Percentiles rank a stretch among this genome's conserved stretches.
These are phyloP conservation scores for Neosilurus mollespiculum DNA, from an alignment of 2,797 vertebrate genomes.

Conservation along the genomic window DNA sequence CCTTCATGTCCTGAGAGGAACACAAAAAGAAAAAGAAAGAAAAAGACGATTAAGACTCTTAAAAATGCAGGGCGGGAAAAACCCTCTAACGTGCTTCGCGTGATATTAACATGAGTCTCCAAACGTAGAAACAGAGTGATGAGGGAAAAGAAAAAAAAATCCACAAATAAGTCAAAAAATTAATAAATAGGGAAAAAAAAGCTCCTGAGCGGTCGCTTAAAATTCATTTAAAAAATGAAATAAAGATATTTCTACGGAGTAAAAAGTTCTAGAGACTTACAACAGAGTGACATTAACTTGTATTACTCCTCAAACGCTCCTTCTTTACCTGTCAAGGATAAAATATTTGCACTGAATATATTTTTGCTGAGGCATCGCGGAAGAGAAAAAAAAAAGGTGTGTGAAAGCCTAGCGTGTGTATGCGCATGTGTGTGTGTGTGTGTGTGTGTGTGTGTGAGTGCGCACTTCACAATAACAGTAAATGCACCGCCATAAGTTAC, in stretches of 20 bases:
- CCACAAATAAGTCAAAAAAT: neutral
- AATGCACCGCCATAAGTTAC: neutral
- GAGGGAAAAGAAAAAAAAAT: neutral
- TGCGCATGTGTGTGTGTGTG: neutral
- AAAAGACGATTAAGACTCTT: neutral
- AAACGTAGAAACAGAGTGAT: conserved; percentile 31
- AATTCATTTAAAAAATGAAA: neutral
- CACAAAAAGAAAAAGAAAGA: conserved; percentile 18
- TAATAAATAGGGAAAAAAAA: neutral
- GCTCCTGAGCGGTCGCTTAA: neutral
- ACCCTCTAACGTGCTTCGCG: neutral
- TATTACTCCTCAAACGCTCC: conserved; percentile 55
- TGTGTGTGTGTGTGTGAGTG: neutral
- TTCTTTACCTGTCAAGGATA: conserved; percentile 61
- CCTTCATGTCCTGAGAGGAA: conserved; percentile 90
- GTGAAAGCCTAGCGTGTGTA: neutral
- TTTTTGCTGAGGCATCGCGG: neutral
- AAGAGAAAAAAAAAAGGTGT: too few relatives aligned
- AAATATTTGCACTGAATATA: conserved; percentile 60
- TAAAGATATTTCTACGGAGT: neutral
- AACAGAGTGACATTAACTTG: conserved; percentile 60
- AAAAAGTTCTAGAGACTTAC: conserved; percentile 20
- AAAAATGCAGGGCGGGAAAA: too few relatives aligned
- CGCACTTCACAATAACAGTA: neutral
- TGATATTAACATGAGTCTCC: conserved; percentile 19